Conservation (phyloP, 1,140 invertebrate genomes). For the Hydropsyche tenuis region DNA sequence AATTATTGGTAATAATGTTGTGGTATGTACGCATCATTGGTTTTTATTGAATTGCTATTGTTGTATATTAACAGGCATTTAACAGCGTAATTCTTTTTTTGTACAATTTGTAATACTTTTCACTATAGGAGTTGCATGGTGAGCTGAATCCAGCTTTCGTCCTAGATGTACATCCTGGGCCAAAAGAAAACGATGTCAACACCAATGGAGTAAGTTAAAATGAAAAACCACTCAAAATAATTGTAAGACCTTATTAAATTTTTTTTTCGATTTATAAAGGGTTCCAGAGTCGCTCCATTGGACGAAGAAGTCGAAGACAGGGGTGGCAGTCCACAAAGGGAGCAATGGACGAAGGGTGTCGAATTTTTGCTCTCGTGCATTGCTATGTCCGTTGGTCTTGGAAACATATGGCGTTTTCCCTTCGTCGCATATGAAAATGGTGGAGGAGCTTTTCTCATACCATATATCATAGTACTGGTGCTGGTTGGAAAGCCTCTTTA, state of each 20-base stretch:
- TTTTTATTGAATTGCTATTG: neutral
- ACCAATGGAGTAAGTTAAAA: constrained; percentile 1
- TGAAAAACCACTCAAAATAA: neutral
- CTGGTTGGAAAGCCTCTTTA: constrained; percentile 84
- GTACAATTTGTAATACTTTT: neutral
- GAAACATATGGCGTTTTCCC: constrained; percentile 86
- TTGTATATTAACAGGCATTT: neutral
- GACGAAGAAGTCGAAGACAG: neutral
- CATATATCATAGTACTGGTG: constrained; percentile 77
- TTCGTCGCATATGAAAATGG: constrained; percentile 79
- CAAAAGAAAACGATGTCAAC: neutral
- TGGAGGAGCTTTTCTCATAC: constrained; percentile 78
- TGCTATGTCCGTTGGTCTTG: constrained; percentile 83
- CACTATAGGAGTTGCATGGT: constrained; percentile 16
- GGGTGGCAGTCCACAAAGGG: constrained; percentile 56
- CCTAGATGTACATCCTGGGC: constrained; percentile 12
- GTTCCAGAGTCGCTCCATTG: too few relatives aligned
- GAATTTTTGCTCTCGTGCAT: constrained; percentile 86
- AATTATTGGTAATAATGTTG: constrained; percentile 10
- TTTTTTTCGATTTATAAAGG: neutral
- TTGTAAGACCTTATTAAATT: neutral
- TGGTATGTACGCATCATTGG: neutral
- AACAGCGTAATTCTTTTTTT: too few relatives aligned
- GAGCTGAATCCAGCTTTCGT: constrained; percentile 21
- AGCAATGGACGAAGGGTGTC: constrained; percentile 76